Evolutionary conservation across 2,797 vertebrate species (phyloP).

Genomic region (Rhinogobio ventralis): DNA sequence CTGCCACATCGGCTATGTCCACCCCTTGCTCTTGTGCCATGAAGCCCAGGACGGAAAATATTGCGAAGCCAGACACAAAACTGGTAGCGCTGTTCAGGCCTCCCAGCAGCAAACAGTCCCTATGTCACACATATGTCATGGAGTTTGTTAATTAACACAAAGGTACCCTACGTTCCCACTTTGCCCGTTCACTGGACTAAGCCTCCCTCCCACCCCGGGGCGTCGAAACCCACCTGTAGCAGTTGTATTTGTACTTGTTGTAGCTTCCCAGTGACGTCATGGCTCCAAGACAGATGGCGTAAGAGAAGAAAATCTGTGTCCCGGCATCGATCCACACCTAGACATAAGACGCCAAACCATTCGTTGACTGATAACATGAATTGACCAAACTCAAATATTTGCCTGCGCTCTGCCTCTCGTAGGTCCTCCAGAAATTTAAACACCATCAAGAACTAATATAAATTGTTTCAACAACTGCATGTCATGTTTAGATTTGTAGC

Average conservation of each 20-base stretch:
- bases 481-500: conserved; percentile 43
- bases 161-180: conserved; percentile 80
- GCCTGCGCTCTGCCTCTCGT: conserved; percentile 16
- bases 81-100: conserved; percentile 99
- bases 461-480: conserved; percentile 29
- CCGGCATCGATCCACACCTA: conserved; percentile 99
- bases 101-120: conserved; percentile 99
- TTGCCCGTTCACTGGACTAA: conserved; percentile 57
- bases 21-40: conserved; percentile 99
- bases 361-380: conserved; percentile 31
- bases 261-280: conserved; percentile 99
- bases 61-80: conserved; percentile 97
- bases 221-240: conserved; percentile 92
- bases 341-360: conserved; percentile 21
- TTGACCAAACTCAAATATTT: conserved; percentile 31
- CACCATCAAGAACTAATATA: conserved; percentile 14
- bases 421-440: conserved; percentile 37
- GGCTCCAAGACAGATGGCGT: conserved; percentile 98
- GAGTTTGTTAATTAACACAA: conserved; percentile 98
- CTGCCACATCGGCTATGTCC: conserved; percentile 99
- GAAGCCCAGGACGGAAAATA: conserved; percentile 97
- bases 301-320: conserved; percentile 99
- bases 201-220: conserved; percentile 72
- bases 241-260: conserved; percentile 99
- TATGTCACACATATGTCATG: conserved; percentile 99